These are phyloP conservation scores for Megastigmus dorsalis DNA, from an alignment of 2,888 invertebrate genomes.

Conservation along the genomic window DNA sequence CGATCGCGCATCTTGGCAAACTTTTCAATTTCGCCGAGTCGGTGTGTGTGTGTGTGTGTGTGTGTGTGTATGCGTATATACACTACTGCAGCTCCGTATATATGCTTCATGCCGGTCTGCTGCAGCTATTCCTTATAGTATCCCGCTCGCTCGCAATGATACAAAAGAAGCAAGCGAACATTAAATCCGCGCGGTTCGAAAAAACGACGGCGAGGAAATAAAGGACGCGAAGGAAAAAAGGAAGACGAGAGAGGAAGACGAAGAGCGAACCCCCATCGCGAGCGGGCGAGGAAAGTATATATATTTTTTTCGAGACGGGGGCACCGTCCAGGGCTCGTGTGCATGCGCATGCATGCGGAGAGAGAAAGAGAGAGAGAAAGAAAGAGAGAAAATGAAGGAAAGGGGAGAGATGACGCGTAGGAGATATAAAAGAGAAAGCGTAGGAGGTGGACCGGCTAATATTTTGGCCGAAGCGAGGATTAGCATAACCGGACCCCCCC, in stretches of 20 bases:
- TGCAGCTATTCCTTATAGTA: not conserved
- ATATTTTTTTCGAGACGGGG: no score
- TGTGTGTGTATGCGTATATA: not conserved
- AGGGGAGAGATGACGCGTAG: not conserved
- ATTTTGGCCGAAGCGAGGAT: slow-evolving; percentile 47
- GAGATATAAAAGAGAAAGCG: not conserved
- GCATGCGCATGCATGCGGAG: not conserved
- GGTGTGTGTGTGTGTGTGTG: not conserved
- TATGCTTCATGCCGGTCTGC: no score
- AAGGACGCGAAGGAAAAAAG: not conserved
- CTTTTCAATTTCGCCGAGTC: slow-evolving; percentile 36
- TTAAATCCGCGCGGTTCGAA: not conserved
- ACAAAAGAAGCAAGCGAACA: no score
- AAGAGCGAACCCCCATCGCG: no score
- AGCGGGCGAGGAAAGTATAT: no score
- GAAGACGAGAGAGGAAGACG: not conserved
- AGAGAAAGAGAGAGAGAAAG: not conserved
- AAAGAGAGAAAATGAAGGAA: not conserved
- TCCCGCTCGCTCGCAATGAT: not conserved
- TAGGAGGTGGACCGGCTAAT: slow-evolving; percentile 13
- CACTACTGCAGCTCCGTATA: not conserved
- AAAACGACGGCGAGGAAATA: not conserved
- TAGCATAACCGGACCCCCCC: slow-evolving; percentile 59
- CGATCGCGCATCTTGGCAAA: slow-evolving; percentile 1
- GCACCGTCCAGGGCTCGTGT: no score